phyloP scores from a whole-genome alignment of 2,888 invertebrate species.

The Eupithecia abbreviata region DNA sequence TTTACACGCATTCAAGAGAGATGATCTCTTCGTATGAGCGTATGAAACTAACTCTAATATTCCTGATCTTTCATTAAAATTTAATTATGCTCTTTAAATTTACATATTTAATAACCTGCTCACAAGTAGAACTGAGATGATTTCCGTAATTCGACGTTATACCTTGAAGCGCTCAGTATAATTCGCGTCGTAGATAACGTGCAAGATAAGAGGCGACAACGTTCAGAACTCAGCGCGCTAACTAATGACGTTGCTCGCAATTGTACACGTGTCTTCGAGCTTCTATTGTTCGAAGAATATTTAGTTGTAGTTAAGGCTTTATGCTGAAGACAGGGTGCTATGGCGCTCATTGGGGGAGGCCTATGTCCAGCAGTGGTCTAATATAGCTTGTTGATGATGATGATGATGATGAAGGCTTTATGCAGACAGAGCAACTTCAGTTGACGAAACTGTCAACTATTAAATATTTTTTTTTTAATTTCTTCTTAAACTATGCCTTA shows the following conservation, averaged over 20 bases:
- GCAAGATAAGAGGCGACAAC: constrained; percentile 50
- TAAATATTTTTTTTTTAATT: too few relatives aligned
- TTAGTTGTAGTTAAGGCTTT: background rate
- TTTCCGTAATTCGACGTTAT: background rate
- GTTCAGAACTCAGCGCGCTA: constrained; percentile 44
- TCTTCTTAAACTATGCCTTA: too few relatives aligned
- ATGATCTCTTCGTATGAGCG: background rate
- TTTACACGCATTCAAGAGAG: background rate
- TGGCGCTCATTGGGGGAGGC: too few relatives aligned
- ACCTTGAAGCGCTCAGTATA: background rate
- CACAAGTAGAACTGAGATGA: background rate
- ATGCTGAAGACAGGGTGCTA: too few relatives aligned
- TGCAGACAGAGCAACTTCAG: too few relatives aligned
- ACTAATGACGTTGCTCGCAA: constrained; percentile 48
- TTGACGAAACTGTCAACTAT: too few relatives aligned
- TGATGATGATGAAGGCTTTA: too few relatives aligned
- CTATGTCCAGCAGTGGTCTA: too few relatives aligned
- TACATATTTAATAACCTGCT: background rate
- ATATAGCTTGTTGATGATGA: too few relatives aligned
- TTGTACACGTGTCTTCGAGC: constrained; percentile 1
- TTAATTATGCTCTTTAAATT: background rate
- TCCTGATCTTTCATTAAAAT: background rate
- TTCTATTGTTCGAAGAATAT: constrained; percentile 1
- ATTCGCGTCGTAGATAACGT: constrained; percentile 43
- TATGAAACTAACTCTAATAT: background rate